Base-by-base conservation (phyloP, 2,888 invertebrate species). In the Xestobium rufovillosum region DNA sequence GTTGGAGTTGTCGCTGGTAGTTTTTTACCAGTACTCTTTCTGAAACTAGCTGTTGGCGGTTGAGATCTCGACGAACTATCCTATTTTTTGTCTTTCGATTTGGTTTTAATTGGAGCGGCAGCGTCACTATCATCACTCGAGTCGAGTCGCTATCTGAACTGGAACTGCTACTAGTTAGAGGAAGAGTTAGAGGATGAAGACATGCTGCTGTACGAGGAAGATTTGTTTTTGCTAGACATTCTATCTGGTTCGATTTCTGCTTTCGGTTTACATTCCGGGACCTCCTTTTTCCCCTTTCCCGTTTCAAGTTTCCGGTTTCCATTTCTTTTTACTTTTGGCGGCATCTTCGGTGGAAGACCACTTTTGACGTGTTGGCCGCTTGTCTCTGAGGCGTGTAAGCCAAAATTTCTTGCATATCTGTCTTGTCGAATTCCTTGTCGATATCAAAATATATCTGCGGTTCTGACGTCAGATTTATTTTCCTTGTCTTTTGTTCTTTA, bases 351-450 rank as follows among this genome's bases (percentile, higher is more conserved):
- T 16, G 3, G 55, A 51, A 82, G 69, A 4, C 83, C 84, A 60
- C 84, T 85, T 60, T 89, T 87, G 36, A 90, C 84, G 56, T 88
- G 87, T 52, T 89, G 8, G 90, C 90, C 1, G 90, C 90, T 65
- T 89, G 87, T 41, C 90, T 69, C 60, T 91, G 90, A 1, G 90
- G 90, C 13, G 90, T 90, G 60, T 88, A 87, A 0, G 86, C 80
- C 27, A 87, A 73, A 30, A 82, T 72, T 53, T 80, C 76, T 48
- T 66, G 66, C 44, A 69, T 60, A 50, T 76, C 76, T 17, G 48
- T 48, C 53, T 80, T 78, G 16, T 76, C 77, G 3, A 67, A 57
- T 39, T 81, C 81, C 56, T 78, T 80, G 29, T 76, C 76, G 42
- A 73, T 70, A 45, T 75, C 74, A 51, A 73, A 19, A n/a, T n/a